These are phyloP conservation scores for Sphecodes monilicornis DNA, from an alignment of 2,888 invertebrate genomes.

Conservation along the genomic window DNA sequence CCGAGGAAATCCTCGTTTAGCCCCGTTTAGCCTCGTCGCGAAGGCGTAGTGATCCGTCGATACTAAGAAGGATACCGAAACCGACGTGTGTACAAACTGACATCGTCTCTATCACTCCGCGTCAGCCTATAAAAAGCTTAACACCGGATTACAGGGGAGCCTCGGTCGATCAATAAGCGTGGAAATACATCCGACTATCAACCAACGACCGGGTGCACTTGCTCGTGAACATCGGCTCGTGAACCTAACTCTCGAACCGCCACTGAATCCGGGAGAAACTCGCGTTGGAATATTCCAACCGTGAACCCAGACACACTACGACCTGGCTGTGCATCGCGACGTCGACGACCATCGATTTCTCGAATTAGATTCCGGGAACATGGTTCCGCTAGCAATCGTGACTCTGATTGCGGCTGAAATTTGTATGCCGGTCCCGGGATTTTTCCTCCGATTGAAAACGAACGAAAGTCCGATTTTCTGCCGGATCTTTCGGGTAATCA, in stretches of 20 bases:
- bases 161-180: conserved; percentile 52
- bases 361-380: conserved; percentile 35
- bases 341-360: conserved; percentile 42
- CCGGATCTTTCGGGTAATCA: background rate
- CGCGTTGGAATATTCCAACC: conserved; percentile 44
- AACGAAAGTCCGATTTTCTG: background rate
- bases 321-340: background rate
- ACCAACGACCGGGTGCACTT: conserved; percentile 2
- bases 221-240: background rate
- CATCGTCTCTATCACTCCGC: conserved; percentile 39
- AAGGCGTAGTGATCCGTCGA: conserved; percentile 11
- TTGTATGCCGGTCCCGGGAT: background rate
- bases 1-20: background rate
- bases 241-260: background rate
- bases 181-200: conserved; percentile 51
- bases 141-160: conserved; percentile 44
- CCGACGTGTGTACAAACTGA: conserved; percentile 49
- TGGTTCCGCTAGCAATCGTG: background rate
- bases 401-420: background rate
- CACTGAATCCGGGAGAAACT: conserved; percentile 17
- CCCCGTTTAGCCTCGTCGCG: background rate
- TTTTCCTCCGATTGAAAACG: too few relatives aligned
- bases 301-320: conserved; percentile 1
- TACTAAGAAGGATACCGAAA: conserved; percentile 11
- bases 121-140: conserved; percentile 60